Conservation (phyloP, 2,888 invertebrate species). For the Amiota mariae region DNA sequence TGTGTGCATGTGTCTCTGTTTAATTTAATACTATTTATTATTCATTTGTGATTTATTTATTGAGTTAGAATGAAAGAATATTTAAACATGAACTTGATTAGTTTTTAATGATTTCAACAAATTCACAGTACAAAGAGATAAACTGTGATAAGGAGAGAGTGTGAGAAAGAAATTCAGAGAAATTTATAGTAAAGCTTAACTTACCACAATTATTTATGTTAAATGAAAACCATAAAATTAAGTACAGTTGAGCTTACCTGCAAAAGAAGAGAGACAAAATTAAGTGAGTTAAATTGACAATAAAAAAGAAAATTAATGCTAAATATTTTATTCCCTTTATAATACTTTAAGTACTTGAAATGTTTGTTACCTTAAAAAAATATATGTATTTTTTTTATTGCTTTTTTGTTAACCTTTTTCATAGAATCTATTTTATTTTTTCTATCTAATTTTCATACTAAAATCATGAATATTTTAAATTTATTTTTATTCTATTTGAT, state of each 20-base stretch:
- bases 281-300: background rate
- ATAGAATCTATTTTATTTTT: no score
- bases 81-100: constrained; percentile 58
- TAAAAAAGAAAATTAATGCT: background rate
- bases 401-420: no score
- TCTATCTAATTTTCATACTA: no score
- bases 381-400: no score
- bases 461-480: no score
- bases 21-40: constrained; percentile 44
- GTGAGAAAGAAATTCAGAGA: no score
- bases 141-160: no score
- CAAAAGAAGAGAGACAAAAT: background rate
- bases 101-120: constrained; percentile 54
- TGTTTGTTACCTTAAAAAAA: background rate
- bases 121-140: constrained; percentile 49
- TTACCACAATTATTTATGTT: constrained; percentile 22
- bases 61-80: constrained; percentile 22
- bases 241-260: constrained; percentile 22
- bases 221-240: background rate
- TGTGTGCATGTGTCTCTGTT: no score
- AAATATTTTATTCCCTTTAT: background rate
- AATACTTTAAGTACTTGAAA: constrained; percentile 8
- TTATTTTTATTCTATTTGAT: background rate
- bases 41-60: constrained; percentile 61
- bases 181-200: background rate